Evolutionary conservation across 2,888 invertebrate genomes (phyloP).

Genomic region (Mylabris sibirica): DNA sequence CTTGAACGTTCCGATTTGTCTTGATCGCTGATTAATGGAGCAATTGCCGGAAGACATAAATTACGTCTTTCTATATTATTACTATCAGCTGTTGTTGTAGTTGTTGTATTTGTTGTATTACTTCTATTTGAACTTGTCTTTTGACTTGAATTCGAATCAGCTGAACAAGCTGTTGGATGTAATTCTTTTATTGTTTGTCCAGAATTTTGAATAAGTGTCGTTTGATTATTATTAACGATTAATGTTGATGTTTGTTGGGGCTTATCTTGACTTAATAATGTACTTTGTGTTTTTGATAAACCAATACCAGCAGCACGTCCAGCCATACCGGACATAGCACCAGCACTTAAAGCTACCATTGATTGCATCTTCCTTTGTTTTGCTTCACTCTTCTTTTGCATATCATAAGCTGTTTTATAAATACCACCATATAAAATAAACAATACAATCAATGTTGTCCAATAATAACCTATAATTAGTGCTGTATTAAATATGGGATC

Average conservation of each 20-base stretch:
- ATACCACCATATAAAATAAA: constrained; percentile 97
- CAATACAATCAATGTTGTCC: constrained; percentile 95
- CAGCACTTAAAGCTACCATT: constrained; percentile 90
- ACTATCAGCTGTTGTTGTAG: constrained; percentile 61
- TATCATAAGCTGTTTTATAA: constrained; percentile 95
- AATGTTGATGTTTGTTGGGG: constrained; percentile 63
- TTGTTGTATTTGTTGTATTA: constrained; percentile 66
- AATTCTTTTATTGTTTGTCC: constrained; percentile 50
- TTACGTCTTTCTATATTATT: constrained; percentile 46
- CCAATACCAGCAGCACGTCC: constrained; percentile 87
- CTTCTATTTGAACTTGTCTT: constrained; percentile 69
- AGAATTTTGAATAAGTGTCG: constrained; percentile 41
- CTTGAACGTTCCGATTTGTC: constrained; percentile 86
- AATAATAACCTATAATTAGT: constrained; percentile 95
- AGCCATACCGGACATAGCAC: constrained; percentile 91
- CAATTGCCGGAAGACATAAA: constrained; percentile 44
- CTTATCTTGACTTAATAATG: constrained; percentile 76
- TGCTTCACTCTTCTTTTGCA: constrained; percentile 96
- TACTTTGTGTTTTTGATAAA: constrained; percentile 77
- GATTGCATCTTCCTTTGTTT: constrained; percentile 96
- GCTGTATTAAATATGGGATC: constrained; percentile 98
- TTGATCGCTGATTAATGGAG: constrained; percentile 49
- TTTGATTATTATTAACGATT: constrained; percentile 38
- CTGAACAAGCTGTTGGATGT: constrained; percentile 58
- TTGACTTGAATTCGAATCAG: constrained; percentile 69